These are phyloP conservation scores for Plusia festucae DNA, from an alignment of 2,888 invertebrate species.

Conservation along the genomic window DNA sequence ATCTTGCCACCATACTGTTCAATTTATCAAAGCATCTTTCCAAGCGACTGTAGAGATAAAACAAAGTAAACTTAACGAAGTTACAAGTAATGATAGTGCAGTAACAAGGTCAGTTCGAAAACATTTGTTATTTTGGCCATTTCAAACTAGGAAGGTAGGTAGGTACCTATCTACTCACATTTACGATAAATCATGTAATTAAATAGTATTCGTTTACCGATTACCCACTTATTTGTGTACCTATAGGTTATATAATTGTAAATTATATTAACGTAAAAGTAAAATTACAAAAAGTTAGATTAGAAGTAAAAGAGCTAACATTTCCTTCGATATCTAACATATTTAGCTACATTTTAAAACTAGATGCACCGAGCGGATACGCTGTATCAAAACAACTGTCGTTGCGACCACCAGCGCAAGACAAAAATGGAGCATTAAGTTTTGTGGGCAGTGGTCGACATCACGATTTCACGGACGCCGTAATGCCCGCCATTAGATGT, in stretches of 20 bases:
- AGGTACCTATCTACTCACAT: not conserved
- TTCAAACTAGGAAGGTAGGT: not conserved
- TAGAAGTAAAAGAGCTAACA: not conserved
- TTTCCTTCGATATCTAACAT: not conserved
- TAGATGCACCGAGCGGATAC: slow-evolving; percentile 53
- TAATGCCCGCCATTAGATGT: slow-evolving; percentile 80
- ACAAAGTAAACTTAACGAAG: slow-evolving; percentile 38
- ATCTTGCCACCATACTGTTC: slow-evolving; percentile 73
- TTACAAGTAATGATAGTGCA: slow-evolving; percentile 13
- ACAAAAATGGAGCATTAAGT: slow-evolving; percentile 77
- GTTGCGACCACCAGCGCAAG: slow-evolving; percentile 60
- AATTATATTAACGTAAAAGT: too few relatives aligned
- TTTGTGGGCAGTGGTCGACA: slow-evolving; percentile 79
- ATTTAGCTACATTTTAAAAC: slow-evolving; percentile 31
- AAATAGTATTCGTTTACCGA: not conserved
- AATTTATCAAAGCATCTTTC: slow-evolving; percentile 67
- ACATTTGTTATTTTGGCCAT: not conserved
- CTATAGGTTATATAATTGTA: too few relatives aligned
- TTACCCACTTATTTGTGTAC: too few relatives aligned
- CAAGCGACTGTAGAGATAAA: slow-evolving; percentile 47
- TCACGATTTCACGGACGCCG: slow-evolving; percentile 82
- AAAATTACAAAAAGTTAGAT: too few relatives aligned
- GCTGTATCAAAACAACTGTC: slow-evolving; percentile 33
- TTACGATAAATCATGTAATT: not conserved
- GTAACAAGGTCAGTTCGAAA: slow-evolving; percentile 1